Evolutionary conservation across 2,888 invertebrate species (phyloP), one percentile per base, ranked within the genome.

Genomic region (Bursaphelenchus okinawaensis): DNA sequence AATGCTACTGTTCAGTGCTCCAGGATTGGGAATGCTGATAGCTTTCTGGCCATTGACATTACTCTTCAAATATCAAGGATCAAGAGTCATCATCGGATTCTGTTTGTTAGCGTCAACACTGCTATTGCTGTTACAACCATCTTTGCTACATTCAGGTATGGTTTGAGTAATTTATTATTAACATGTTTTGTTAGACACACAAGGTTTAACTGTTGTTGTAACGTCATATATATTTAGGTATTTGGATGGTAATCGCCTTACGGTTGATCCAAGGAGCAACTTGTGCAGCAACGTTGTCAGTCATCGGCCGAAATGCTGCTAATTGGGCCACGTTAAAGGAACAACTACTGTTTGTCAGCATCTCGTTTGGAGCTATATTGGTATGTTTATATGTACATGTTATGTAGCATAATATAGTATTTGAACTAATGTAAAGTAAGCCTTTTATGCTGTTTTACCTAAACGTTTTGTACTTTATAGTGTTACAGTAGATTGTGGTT

Each of bases 321-420:
- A 62, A 71, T 23, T 79, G 79, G 79, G 77, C 73, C 19, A 69
- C 75, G 1, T 62, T 79, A 6, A 71, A 71, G 26, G 79, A 80
- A 56, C 79, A 80, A 64, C 66, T 77, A 12, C 59, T 67, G 8
- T 79, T 79, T 65, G 40, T 80, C 23, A 62, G 71, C 7, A 57
- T 68, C 24, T 67, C 72, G 55, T 63, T 78, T 52, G 54, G 71
- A 59, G 74, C 75, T 40, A 50, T 79, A 51, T 67, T 70, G 63
- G 78, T 79, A 65, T 19, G 67, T 65, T 55, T 40, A 40, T 3
- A 4, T 4, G 12, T 40, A 40, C n/a, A n/a, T n/a, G n/a, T n/a
- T n/a, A n/a, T n/a, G n/a, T n/a, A n/a, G n/a, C n/a, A n/a, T n/a
- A n/a, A n/a, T n/a, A n/a, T n/a, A n/a, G n/a, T n/a, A n/a, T 28